Evolutionary conservation across 2,113 vertebrate genomes (phyloP).

Genomic region (Lepisosteus oculatus): DNA sequence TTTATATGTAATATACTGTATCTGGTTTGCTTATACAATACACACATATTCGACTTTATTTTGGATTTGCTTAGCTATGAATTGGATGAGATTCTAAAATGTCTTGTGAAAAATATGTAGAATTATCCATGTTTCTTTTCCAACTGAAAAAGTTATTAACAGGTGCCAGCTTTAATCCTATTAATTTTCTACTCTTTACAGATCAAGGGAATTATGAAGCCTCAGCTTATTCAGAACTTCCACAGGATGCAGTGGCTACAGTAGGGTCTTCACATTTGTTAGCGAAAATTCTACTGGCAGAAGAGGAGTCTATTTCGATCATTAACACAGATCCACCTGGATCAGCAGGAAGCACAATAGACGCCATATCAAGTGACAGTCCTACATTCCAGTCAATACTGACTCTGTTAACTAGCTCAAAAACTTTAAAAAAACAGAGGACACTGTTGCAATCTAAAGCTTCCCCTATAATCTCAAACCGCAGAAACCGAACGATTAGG

Average conservation of each 20-base stretch:
- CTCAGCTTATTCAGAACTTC: conserved; percentile 55
- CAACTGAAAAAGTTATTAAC: neutral
- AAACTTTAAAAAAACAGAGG: conserved; percentile 47
- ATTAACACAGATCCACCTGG: conserved; percentile 45
- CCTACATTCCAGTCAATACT: conserved; percentile 63
- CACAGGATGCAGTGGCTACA: conserved; percentile 36
- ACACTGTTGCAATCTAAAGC: conserved; percentile 62
- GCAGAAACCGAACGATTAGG: conserved; percentile 63
- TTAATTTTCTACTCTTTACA: conserved; percentile 38
- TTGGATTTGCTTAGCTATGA: no score
- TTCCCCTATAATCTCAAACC: conserved; percentile 62
- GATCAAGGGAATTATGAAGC: conserved; percentile 59
- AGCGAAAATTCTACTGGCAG: conserved; percentile 37
- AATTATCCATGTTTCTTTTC: no score
- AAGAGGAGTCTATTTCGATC: conserved; percentile 49
- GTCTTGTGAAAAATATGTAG: no score
- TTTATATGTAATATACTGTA: no score
- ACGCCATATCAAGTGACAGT: conserved; percentile 33
- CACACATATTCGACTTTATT: no score
- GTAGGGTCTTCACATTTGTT: conserved; percentile 37
- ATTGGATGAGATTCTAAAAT: no score
- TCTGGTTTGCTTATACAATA: no score
- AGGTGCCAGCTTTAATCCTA: neutral
- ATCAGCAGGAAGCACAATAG: conserved; percentile 36
- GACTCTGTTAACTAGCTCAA: conserved; percentile 57